Evolutionary conservation across 2,888 invertebrate species (phyloP).

Genomic region (Sminthurides aquaticus): DNA sequence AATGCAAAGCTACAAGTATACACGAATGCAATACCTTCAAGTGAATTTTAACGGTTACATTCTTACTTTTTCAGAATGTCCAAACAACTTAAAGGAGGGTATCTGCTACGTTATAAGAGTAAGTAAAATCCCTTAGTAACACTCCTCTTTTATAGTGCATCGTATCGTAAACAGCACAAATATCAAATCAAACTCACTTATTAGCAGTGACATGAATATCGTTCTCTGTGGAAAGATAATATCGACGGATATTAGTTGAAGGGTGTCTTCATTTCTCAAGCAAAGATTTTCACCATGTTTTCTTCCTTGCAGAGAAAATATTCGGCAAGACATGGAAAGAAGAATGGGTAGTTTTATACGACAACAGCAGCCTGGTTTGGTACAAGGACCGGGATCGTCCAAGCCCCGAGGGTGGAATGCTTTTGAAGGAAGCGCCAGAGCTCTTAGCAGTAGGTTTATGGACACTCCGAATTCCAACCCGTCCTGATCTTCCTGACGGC

Average conservation of each 20-base stretch:
- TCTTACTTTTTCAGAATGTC: slow-evolving; percentile 19
- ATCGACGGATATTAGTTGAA: no score
- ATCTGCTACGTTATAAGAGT: slow-evolving; percentile 24
- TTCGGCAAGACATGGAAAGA: slow-evolving; percentile 47
- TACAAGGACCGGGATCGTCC: slow-evolving; percentile 60
- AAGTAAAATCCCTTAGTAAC: slow-evolving; percentile 3
- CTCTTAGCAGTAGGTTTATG: slow-evolving; percentile 72
- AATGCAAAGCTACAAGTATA: no score
- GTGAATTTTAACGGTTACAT: no score
- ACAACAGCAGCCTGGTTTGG: slow-evolving; percentile 81
- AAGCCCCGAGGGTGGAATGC: slow-evolving; percentile 51
- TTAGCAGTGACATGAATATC: background rate
- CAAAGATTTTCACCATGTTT: no score
- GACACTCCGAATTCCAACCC: slow-evolving; percentile 67
- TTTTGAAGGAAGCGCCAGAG: slow-evolving; percentile 71
- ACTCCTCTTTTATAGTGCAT: background rate
- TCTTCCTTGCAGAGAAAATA: slow-evolving; percentile 15
- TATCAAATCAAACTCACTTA: background rate
- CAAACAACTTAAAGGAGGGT: slow-evolving; percentile 25
- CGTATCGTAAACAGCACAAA: no score
- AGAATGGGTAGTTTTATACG: slow-evolving; percentile 75
- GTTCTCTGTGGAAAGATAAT: no score
- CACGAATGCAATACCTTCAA: no score
- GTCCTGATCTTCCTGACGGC: slow-evolving; percentile 63
- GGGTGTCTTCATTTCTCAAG: no score